Percentiles rank a stretch among this genome's conserved stretches.
Evolutionary conservation across 2,113 vertebrate genomes (phyloP).

Genomic region (Uria aalge): DNA sequence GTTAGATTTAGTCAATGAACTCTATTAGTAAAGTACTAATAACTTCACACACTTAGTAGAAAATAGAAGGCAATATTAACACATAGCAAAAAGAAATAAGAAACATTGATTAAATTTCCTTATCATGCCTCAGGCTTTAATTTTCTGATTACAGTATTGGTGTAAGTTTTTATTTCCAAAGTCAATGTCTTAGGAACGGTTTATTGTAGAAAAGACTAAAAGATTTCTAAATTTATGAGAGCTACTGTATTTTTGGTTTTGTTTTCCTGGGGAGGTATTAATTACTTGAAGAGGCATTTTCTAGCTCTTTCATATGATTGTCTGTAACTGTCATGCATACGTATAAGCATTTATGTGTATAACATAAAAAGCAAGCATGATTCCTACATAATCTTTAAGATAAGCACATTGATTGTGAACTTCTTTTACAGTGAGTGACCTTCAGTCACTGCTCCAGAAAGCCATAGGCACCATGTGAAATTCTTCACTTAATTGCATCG

Average conservation of each 20-base stretch:
- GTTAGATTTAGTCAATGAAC: neutral
- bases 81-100: neutral
- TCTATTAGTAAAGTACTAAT: neutral
- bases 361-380: neutral
- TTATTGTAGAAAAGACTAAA: neutral
- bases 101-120: neutral
- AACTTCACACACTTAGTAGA: neutral
- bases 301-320: neutral
- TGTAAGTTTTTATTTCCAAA: neutral
- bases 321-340: neutral
- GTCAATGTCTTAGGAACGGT: neutral
- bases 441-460: neutral
- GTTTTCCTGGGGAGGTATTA: neutral
- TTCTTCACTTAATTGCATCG: neutral
- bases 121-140: neutral
- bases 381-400: neutral
- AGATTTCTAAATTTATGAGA: neutral
- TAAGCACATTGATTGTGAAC: neutral
- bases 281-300: neutral
- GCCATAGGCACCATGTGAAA: neutral
- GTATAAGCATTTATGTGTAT: neutral
- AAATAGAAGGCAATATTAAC: neutral
- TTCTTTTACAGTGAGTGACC: neutral
- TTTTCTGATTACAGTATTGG: neutral
- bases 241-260: neutral